Evolutionary conservation across 2,888 invertebrate species (phyloP), one percentile per base, ranked within the genome.

Genomic region (Esperia sulphurella): DNA sequence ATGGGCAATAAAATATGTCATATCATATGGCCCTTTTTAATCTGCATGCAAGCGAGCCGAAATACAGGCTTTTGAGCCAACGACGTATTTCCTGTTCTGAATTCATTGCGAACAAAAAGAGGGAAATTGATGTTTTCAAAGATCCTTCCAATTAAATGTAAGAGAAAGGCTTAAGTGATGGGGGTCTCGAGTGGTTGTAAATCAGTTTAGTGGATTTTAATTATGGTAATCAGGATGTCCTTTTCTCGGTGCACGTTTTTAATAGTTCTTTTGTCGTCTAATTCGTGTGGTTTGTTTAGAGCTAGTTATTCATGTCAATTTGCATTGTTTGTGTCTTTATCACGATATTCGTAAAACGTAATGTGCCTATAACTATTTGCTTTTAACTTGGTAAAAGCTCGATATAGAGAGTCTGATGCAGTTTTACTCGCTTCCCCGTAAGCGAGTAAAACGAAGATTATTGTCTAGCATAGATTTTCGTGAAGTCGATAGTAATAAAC

Each of bases 1-100:
- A 63, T 63, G 59, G 61, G 71, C 79, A 84, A 84, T 85, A 83
- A 85, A 83, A 82, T 82, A 83, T 82, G 86, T 85, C 87, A 88
- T 87, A 86, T 87, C 80, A 75, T 79, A 80, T 80, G 62, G 77
- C 79, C 65, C 69, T 69, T 81, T 75, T 63, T 41, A 64, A 61
- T 65, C 59, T 65, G 67, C 71, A 64, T 80, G 75, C 76, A 76
- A 76, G 65, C 67, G 76, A 83, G 69, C 75, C 73, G 75, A 79
- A 83, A 85, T 84, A 86, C 79, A 80, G 65, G 57, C 79, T 76
- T 79, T 79, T 39, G 29, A 33, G 54, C 67, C 73, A 80, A 84
- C 77, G 74, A 78, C 54, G 71, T 82, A 79, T 83, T 77, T 88
- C 86, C 88, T 81, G 82, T 80, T 68, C 55, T 59, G 62, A 58